Evolutionary conservation across 2,888 invertebrate genomes (phyloP), one percentile per base, ranked within the genome.

Genomic region (Drosophila anceps): DNA sequence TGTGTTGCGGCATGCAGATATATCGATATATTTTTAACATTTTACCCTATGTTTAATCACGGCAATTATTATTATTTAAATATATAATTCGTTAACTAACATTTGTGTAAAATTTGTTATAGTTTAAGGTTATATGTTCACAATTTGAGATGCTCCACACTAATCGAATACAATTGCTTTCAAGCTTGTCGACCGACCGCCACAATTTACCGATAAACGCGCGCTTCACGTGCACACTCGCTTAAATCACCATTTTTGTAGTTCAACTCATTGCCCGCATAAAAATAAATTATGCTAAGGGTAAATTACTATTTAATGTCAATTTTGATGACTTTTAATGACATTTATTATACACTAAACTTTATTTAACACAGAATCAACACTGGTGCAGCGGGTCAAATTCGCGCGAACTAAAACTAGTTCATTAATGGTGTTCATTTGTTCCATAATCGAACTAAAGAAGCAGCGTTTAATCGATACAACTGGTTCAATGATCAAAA

Each of bases 401-500:
- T 20, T 41, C 53, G 1, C 20, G 20, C 43, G 43, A 43, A 43
- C 43, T 41, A 57, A 29, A 18, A 55, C 27, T n/a, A 13, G 31
- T 43, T 57, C 41, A 41, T 20, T 41, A 24, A 37, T 8, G 13
- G 6, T 24, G 46, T 8, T 53, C 18, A 12, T 13, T 1, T 15
- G 29, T 41, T 10, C 6, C 6, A 13, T 2, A 13, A 73, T 53
- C 51, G 57, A 41, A 15, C 3, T 9, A 20, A 10, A 7, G 2
- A 1, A 18, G 8, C 13, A 20, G 13, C 20, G 13, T 10, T 9
- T 18, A 29, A 37, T 15, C 61, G 73, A 55, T 74, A 48, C 6
- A 0, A 53, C 9, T 67, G 29, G 35, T 57, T 73, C 68, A 13
- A 31, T 24, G 54, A 51, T 12, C 51, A 18, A 7, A 18, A 54